Evolutionary conservation across 1,140 invertebrate genomes (phyloP).

Genomic region (Caenorhabditis elegans): WBcel235 BX284606.5:3409501-3410000

Average conservation of each 20-base stretch:
- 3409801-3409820: constrained; percentile 90
- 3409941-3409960: constrained; percentile 62
- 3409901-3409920: constrained; percentile 84
- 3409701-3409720: constrained; percentile 66
- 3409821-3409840: constrained; percentile 81
- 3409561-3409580: constrained; percentile 53
- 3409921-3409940: constrained; percentile 80
- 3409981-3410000: constrained; percentile 83
- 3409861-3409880: constrained; percentile 90
- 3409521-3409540: constrained; percentile 73
- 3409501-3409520: constrained; percentile 83
- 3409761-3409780: constrained; percentile 88
- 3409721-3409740: background rate
- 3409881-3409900: constrained; percentile 85
- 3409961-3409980: constrained; percentile 68
- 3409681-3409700: constrained; percentile 80
- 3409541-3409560: background rate
- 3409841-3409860: constrained; percentile 79
- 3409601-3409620: constrained; percentile 66
- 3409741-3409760: constrained; percentile 82
- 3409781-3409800: constrained; percentile 76
- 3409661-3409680: constrained; percentile 58
- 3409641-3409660: background rate
- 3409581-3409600: constrained; percentile 63
- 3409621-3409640: constrained; percentile 9